A percentile compares a stretch with the other conserved stretches of the same genome.
Evolutionary conservation across 2,888 invertebrate genomes (phyloP).

Genomic region (Heliconius cydno): DNA sequence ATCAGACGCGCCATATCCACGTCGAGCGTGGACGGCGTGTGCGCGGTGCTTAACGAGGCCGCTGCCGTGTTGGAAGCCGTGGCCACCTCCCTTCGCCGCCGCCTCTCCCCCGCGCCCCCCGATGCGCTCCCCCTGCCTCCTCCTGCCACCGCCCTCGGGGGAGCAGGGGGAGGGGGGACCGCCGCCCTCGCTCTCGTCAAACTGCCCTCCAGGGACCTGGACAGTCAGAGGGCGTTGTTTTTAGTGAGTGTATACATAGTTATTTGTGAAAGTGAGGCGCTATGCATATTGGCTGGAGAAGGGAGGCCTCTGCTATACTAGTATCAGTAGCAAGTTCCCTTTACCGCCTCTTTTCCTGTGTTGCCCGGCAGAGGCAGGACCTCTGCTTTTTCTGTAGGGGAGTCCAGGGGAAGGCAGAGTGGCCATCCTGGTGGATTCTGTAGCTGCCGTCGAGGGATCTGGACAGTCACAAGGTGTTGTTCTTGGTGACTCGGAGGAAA

Average conservation of each 20-base stretch:
- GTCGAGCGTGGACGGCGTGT: constrained; percentile 96
- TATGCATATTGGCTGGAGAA: too few relatives aligned
- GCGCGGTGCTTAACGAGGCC: constrained; percentile 97
- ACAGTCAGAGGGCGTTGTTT: not conserved
- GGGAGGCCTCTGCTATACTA: too few relatives aligned
- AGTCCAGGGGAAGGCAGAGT: too few relatives aligned
- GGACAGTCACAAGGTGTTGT: too few relatives aligned
- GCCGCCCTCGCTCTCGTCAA: constrained; percentile 86
- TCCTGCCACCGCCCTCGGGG: constrained; percentile 28
- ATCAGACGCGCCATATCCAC: constrained; percentile 93
- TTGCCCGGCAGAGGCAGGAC: too few relatives aligned
- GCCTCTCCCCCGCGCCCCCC: constrained; percentile 60
- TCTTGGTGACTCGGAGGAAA: too few relatives aligned
- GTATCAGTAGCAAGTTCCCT: too few relatives aligned
- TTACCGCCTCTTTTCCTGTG: too few relatives aligned
- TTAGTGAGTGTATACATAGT: not conserved
- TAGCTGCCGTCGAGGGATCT: too few relatives aligned
- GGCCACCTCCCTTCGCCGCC: constrained; percentile 88
- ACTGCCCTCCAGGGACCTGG: not conserved
- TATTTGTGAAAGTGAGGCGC: not conserved
- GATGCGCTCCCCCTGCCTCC: constrained; percentile 42
- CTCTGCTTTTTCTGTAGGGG: too few relatives aligned
- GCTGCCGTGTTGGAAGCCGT: constrained; percentile 93
- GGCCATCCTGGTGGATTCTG: too few relatives aligned
- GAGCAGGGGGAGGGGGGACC: constrained; percentile 72